phyloP scores from a whole-genome alignment of 2,888 invertebrate species.

The Parnassius orleans region DNA sequence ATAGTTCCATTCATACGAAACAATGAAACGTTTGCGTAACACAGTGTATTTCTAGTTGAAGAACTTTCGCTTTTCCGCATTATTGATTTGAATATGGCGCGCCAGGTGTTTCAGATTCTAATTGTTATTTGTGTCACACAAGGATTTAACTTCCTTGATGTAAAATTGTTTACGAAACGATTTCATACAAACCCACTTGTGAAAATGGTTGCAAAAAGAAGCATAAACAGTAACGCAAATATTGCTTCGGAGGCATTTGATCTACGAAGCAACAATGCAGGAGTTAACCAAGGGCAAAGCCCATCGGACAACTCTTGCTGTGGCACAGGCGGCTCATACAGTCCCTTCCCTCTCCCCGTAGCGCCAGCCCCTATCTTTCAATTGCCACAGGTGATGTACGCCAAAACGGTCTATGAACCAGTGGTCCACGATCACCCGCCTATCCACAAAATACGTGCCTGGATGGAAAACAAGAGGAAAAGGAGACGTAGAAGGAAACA shows the following conservation, averaged over 20 bases:
- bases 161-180: too few species aligned
- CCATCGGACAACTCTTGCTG: background rate
- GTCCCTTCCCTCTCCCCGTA: background rate
- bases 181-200: background rate
- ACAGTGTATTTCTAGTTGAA: background rate
- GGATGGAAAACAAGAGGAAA: constrained; percentile 41
- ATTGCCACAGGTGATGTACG: constrained; percentile 13
- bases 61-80: background rate
- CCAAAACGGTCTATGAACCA: constrained; percentile 49
- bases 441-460: constrained; percentile 41
- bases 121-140: background rate
- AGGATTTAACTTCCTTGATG: background rate
- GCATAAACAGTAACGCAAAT: background rate
- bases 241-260: background rate
- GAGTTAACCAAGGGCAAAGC: background rate
- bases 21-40: background rate
- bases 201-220: constrained; percentile 2
- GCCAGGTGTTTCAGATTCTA: background rate
- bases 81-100: background rate
- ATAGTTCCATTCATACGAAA: background rate
- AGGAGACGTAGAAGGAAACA: constrained; percentile 26
- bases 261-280: background rate
- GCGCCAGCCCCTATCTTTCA: background rate
- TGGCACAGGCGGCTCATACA: background rate
- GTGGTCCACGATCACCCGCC: constrained; percentile 65